Percentiles rank a stretch among this genome's conserved stretches.
Conservation (phyloP, 2,888 invertebrate species). For the Trichogramma dendrolimi region DNA sequence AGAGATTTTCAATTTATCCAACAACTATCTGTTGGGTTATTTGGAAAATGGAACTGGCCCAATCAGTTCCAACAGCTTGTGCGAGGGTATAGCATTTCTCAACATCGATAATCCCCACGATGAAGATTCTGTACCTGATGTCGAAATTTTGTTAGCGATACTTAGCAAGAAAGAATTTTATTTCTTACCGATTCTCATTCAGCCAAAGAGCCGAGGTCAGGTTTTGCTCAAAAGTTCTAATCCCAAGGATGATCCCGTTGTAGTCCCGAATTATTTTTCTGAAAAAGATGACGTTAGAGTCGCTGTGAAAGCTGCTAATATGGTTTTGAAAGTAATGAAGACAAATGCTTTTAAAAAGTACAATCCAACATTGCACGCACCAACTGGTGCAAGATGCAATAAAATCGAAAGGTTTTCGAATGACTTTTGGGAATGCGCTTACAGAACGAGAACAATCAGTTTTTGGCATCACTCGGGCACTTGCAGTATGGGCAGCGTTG, state of each 20-base stretch:
- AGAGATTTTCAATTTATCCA: conserved; percentile 22
- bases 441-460: conserved; percentile 64
- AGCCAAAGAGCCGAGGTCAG: conserved; percentile 61
- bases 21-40: conserved; percentile 52
- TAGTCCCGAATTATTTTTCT: conserved; percentile 67
- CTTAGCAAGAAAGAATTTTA: too few relatives aligned
- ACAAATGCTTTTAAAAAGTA: conserved; percentile 61
- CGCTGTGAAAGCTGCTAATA: too few relatives aligned
- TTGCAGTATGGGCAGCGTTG: conserved; percentile 67
- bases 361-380: conserved; percentile 57
- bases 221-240: conserved; percentile 62
- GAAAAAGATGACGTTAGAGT: conserved; percentile 60
- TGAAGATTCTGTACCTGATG: too few relatives aligned
- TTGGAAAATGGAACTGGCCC: conserved; percentile 57
- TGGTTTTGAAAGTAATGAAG: conserved; percentile 54
- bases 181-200: conserved; percentile 54
- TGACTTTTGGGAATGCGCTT: conserved; percentile 66
- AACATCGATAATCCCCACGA: conserved; percentile 56
- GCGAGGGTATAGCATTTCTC: conserved; percentile 64
- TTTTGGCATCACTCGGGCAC: conserved; percentile 66
- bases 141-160: too few relatives aligned
- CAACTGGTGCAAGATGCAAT: conserved; percentile 59
- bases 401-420: conserved; percentile 60
- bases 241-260: conserved; percentile 62
- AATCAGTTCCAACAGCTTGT: conserved; percentile 61